A percentile compares a stretch with the other conserved stretches of the same genome.
Conservation (phyloP, 2,797 vertebrate genomes). For the Columba guinea region DNA sequence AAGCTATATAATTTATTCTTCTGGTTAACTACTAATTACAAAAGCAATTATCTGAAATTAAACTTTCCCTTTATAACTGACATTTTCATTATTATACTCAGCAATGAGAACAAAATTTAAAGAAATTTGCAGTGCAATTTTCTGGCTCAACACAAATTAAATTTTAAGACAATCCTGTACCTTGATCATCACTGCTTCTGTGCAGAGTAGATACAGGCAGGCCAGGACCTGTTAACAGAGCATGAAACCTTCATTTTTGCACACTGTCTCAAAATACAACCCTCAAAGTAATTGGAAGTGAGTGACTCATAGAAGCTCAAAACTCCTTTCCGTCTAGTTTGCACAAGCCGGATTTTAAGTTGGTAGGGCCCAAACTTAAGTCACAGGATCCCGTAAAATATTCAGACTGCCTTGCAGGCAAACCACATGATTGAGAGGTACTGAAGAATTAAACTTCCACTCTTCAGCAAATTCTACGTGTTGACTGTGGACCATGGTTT, state of each 20-base stretch:
- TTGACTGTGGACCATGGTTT: not conserved
- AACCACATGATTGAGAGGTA: not conserved
- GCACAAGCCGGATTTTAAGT: not conserved
- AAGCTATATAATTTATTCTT: not conserved
- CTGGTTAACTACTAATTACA: not conserved
- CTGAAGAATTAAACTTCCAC: not conserved
- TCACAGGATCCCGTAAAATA: not conserved
- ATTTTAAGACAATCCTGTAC: constrained; percentile 59
- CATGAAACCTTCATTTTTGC: not conserved
- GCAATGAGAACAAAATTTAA: not conserved
- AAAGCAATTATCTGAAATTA: constrained; percentile 4
- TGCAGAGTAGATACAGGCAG: constrained; percentile 84
- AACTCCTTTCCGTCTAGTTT: not conserved
- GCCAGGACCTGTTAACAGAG: constrained; percentile 86
- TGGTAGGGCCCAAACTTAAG: not conserved
- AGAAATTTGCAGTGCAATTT: not conserved
- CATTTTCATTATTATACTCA: not conserved
- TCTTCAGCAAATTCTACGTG: not conserved
- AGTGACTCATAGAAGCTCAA: not conserved
- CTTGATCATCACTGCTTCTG: constrained; percentile 60
- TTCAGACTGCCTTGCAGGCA: not conserved
- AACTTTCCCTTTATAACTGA: not conserved
- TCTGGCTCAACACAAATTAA: not conserved
- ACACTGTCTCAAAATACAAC: not conserved
- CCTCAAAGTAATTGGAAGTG: not conserved